Evolutionary conservation across 2,113 vertebrate genomes (phyloP), one percentile per base, ranked within the genome.

Genomic region (Cichladusa arquata): DNA sequence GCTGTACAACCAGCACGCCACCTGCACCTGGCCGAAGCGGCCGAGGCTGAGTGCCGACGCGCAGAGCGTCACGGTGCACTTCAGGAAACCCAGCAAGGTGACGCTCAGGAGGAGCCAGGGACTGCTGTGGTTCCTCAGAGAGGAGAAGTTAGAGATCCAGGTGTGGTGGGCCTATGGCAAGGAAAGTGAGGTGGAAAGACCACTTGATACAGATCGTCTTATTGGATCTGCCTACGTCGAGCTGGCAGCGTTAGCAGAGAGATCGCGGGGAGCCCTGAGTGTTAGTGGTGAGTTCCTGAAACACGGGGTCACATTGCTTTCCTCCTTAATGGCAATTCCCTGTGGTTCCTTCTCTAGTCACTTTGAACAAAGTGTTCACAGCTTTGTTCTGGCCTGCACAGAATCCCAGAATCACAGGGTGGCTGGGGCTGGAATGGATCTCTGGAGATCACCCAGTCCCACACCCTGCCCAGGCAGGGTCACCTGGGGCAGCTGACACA

Each of bases 111-210:
- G 91, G 88, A 98, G 97, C 60, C 99, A 96, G 57, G 98, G 99
- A 1, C 95, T 99, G 64, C 90, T 97, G 60, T 99, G 99, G 99
- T 99, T 99, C 97, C 97, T 99, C 66, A 97, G 97, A 73, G 99
- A 99, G 90, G 99, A 99, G 92, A 98, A 56, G 56, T 84, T 99
- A 74, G 99, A 99, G 94, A 96, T 99, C 77, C 99, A 99, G 94
- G 96, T 99, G 54, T 99, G 99, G 99, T 98, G 98, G 50, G 97
- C 99, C 2, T 99, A 98, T 33, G 98, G 98, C n/a, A 99, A 98
- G 87, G 97, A 98, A 24, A 96, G 93, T 29, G 91, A 78, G 28
- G 57, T 48, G 60, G 98, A 95, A 70, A 98, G 99, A 56, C 99
- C 99, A 1, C 97, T 98, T 26, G 98, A 99, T 64, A 98, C 98